Evolutionary conservation across 2,888 invertebrate species (phyloP), one percentile per base, ranked within the genome.

Genomic region (Torymus auratus): DNA sequence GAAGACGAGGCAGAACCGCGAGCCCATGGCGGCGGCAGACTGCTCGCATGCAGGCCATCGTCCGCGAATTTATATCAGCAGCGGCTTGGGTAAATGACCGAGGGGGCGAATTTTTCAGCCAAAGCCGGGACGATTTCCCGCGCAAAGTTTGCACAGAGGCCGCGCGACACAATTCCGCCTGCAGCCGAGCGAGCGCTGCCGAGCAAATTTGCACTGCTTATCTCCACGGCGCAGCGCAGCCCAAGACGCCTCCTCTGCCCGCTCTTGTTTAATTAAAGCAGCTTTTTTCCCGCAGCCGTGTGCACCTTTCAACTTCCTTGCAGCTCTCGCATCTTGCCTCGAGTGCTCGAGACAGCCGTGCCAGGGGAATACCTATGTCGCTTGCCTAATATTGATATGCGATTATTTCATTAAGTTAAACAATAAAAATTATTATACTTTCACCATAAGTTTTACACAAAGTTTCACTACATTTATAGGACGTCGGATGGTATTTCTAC

Each of bases 181-280:
- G 60, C n/a, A 7, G 52, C 11, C 41, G 60, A 50, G 13, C 58
- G 62, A 52, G 67, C 68, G 74, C 78, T 77, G 78, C 83, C 77
- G 82, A 85, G 78, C 85, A 88, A 88, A 88, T 88, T 88, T 89
- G 84, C 87, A 85, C 86, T 87, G 85, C 87, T 88, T 89, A 89
- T 88, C 88, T 17, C 50, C 17, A n/a, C 64, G 56, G 52, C 28
- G 73, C 64, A 5, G n/a, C 65, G 65, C 52, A 52, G 15, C 64
- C 4, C 12, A 4, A 23, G 52, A 7, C 61, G 53, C 52, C 71
- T 71, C 50, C 52, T 15, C 69, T 13, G 58, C 56, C 62, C 23
- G 23, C 23, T 23, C 20, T 62, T n/a, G 58, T n/a, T 10, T 28
- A 28, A 28, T 28, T 28, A 28, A n/a, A 58, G 58, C 10, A 17